Evolutionary conservation across 1,140 invertebrate genomes (phyloP).

Genomic region (Penaeus vannamei): DNA sequence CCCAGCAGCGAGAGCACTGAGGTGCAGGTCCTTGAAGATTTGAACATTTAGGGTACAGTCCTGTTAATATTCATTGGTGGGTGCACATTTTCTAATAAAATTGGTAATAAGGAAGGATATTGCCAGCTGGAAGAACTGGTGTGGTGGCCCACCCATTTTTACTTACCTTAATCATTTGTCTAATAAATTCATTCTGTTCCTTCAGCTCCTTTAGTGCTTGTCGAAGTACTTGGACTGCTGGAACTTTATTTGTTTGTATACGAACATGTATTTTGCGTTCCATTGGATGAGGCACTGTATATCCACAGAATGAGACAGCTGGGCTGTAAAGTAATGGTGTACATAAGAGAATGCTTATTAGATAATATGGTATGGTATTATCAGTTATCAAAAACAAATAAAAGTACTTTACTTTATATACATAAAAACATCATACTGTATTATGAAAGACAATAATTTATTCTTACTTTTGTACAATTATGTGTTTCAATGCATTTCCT

Average conservation of each 20-base stretch:
- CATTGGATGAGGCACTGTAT: conserved; percentile 67
- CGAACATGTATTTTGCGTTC: conserved; percentile 63
- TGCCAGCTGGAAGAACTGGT: too few species aligned
- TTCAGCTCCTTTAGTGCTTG: conserved; percentile 57
- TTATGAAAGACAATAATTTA: neutral
- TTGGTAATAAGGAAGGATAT: too few species aligned
- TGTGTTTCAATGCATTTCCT: conserved; percentile 64
- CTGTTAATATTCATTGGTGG: too few species aligned
- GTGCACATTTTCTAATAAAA: too few species aligned
- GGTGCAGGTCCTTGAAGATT: too few species aligned
- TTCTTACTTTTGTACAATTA: conserved; percentile 60
- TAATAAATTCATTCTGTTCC: conserved; percentile 57
- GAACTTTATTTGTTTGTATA: conserved; percentile 50
- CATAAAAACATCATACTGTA: neutral
- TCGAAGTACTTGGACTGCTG: conserved; percentile 52
- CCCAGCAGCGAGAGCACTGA: too few species aligned
- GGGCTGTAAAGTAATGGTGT: conserved; percentile 48
- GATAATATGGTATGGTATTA: neutral
- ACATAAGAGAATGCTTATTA: neutral
- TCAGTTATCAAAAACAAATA: neutral
- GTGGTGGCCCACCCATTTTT: neutral
- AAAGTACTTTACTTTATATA: conserved; percentile 4
- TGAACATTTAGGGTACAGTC: too few species aligned
- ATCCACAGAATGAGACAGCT: conserved; percentile 61
- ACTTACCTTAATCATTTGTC: conserved; percentile 59